Evolutionary conservation across 2,888 invertebrate genomes (phyloP).

Genomic region (Carabus problematicus): DNA sequence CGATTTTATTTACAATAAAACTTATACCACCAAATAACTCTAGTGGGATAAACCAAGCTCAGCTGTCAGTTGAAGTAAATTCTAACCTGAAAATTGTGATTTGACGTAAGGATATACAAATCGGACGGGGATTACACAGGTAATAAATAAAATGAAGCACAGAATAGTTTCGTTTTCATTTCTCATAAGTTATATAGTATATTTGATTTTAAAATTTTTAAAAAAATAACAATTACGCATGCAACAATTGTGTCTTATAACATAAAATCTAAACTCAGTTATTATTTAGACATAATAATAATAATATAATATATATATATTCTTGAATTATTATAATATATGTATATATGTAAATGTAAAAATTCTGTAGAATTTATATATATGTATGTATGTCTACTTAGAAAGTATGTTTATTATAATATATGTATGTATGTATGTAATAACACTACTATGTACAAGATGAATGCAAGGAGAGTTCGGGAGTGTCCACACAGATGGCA

Average conservation of each 20-base stretch:
- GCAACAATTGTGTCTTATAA: conserved; percentile 49
- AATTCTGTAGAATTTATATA: conserved; percentile 46
- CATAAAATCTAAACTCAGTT: conserved; percentile 38
- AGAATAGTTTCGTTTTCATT: too few species aligned
- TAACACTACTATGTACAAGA: conserved; percentile 46
- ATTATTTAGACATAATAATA: conserved; percentile 36
- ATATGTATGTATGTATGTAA: conserved; percentile 36
- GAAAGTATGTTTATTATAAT: conserved; percentile 25
- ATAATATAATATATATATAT: conserved; percentile 45
- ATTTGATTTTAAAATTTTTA: conserved; percentile 47
- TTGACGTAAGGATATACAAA: too few species aligned
- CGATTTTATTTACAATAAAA: too few species aligned
- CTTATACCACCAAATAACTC: too few species aligned
- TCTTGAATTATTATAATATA: too few species aligned
- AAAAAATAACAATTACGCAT: conserved; percentile 50
- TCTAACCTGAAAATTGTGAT: too few species aligned
- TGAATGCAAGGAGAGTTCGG: conserved; percentile 29
- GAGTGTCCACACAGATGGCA: background rate
- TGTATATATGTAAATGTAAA: conserved; percentile 48
- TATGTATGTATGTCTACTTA: conserved; percentile 41
- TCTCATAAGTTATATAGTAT: conserved; percentile 44
- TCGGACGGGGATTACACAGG: too few species aligned
- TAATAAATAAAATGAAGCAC: too few species aligned
- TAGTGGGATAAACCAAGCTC: too few species aligned
- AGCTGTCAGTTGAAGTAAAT: too few species aligned